A percentile compares a stretch with the other conserved stretches of the same genome.
Conservation (phyloP, 2,888 invertebrate species). For the Meandrusa payeni region DNA sequence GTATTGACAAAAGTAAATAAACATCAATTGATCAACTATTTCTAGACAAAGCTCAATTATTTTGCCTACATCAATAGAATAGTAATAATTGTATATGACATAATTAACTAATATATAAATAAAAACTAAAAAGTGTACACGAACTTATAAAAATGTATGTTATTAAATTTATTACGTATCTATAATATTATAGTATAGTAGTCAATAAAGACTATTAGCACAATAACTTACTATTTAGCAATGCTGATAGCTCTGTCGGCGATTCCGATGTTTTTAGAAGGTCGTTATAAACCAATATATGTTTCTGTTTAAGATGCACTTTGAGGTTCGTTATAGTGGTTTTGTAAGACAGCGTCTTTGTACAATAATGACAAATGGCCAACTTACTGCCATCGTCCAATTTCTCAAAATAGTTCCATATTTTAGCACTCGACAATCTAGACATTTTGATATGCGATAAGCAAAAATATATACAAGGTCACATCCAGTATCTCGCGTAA, state of each 20-base stretch:
- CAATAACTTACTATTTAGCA: slow-evolving; percentile 17
- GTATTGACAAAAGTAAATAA: too few relatives aligned
- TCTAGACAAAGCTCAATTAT: too few relatives aligned
- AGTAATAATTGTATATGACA: too few relatives aligned
- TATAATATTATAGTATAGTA: too few relatives aligned
- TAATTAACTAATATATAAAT: too few relatives aligned
- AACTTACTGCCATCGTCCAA: slow-evolving; percentile 23
- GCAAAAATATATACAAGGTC: neutral
- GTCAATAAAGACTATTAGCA: neutral
- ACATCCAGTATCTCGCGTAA: neutral
- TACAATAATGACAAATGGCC: slow-evolving; percentile 25
- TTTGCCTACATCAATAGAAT: too few relatives aligned
- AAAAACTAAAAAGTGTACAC: too few relatives aligned
- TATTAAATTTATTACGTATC: too few relatives aligned
- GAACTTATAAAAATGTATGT: too few relatives aligned
- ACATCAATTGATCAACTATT: too few relatives aligned
- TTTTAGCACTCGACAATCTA: slow-evolving; percentile 6
- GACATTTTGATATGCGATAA: slow-evolving; percentile 1
- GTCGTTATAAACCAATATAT: slow-evolving; percentile 19
- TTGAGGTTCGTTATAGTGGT: slow-evolving; percentile 29
- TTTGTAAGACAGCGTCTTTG: slow-evolving; percentile 25
- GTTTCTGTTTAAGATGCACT: slow-evolving; percentile 27
- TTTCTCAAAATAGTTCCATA: slow-evolving; percentile 24
- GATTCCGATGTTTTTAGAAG: slow-evolving; percentile 2
- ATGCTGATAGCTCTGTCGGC: neutral